Percentiles rank a stretch among this genome's conserved stretches.
phyloP scores from a whole-genome alignment of 2,113 vertebrate species.

The Propithecus coquereli region DNA sequence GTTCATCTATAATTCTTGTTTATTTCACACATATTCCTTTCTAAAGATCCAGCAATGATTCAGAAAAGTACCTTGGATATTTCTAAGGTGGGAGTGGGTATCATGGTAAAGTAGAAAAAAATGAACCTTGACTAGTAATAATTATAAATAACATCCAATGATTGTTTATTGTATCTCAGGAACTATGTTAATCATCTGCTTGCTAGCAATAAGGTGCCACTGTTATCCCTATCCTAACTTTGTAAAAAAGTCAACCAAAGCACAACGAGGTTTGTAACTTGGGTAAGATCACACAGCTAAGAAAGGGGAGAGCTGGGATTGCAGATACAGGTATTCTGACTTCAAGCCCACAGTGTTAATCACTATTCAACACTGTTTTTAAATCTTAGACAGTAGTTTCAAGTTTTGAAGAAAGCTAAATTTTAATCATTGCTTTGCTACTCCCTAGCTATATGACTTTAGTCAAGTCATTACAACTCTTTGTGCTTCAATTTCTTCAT shows the following conservation, averaged over 20 bases:
- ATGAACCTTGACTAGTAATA: neutral
- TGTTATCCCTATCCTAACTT: neutral
- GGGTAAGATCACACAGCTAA: neutral
- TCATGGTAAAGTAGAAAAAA: neutral
- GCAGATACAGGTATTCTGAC: neutral
- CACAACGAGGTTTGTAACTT: neutral
- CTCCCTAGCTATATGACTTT: neutral
- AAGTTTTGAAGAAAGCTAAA: neutral
- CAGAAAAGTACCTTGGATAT: neutral
- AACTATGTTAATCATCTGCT: neutral
- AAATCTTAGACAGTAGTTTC: neutral
- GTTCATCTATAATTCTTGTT: neutral
- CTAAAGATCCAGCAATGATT: neutral
- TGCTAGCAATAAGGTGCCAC: neutral
- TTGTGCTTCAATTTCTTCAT: conserved; percentile 32
- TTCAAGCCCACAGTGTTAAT: neutral
- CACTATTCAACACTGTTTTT: neutral
- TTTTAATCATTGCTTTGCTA: neutral
- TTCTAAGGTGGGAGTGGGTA: neutral
- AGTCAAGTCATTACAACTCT: conserved; percentile 14
- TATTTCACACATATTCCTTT: conserved; percentile 30
- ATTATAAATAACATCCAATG: neutral
- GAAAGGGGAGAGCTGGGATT: neutral
- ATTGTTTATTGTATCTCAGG: neutral
- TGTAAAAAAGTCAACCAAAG: neutral